These are phyloP conservation scores for Mylabris sibirica DNA, from an alignment of 2,888 invertebrate species.

Conservation along the genomic window DNA sequence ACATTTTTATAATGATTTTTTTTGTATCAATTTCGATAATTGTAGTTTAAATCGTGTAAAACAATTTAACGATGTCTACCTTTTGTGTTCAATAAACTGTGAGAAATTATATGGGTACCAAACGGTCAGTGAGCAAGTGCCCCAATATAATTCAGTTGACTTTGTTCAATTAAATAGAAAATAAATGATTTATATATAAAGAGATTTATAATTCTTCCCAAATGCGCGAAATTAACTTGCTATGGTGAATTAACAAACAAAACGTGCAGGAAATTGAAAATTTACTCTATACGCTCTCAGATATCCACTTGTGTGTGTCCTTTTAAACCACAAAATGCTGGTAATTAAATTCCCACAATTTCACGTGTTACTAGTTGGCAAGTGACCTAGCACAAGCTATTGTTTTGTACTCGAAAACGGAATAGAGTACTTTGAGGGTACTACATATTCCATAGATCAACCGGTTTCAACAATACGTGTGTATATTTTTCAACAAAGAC, in stretches of 20 bases:
- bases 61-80: not conserved
- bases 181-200: slow-evolving; percentile 39
- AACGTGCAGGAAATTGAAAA: slow-evolving; percentile 55
- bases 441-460: not conserved
- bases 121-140: too few species aligned
- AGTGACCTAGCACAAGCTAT: slow-evolving; percentile 36
- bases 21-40: too few species aligned
- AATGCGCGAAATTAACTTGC: slow-evolving; percentile 48
- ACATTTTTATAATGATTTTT: too few species aligned
- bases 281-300: slow-evolving; percentile 51
- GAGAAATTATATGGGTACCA: not conserved
- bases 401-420: not conserved
- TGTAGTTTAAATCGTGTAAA: too few species aligned
- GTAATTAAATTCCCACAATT: slow-evolving; percentile 52
- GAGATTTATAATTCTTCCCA: slow-evolving; percentile 43
- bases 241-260: slow-evolving; percentile 50
- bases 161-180: slow-evolving; percentile 24
- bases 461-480: not conserved
- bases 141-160: slow-evolving; percentile 9
- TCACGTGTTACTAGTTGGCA: slow-evolving; percentile 43
- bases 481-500: not conserved
- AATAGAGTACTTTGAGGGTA: not conserved
- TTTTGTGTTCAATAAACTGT: not conserved
- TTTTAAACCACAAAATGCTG: slow-evolving; percentile 48
- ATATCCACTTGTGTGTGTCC: slow-evolving; percentile 45